Evolutionary conservation across 2,888 invertebrate species (phyloP).

Genomic region (Apotomis betuletana): DNA sequence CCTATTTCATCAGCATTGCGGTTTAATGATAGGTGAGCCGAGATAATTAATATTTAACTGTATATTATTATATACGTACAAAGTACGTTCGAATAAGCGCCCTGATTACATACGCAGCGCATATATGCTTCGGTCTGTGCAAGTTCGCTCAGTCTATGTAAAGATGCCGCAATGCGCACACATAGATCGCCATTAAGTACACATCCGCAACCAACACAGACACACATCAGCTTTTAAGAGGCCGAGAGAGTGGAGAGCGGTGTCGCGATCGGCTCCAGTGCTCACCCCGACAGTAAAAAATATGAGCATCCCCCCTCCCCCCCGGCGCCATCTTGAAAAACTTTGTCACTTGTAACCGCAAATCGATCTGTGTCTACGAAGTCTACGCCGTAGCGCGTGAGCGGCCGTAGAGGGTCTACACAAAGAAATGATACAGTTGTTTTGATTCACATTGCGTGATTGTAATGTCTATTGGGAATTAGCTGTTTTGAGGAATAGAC

Average conservation of each 20-base stretch:
- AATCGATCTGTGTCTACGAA: conserved; percentile 78
- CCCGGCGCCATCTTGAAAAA: conserved; percentile 80
- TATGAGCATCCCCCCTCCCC: conserved; percentile 77
- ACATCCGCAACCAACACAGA: conserved; percentile 62
- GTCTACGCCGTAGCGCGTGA: conserved; percentile 44
- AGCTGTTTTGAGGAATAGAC: not conserved
- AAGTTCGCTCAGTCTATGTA: conserved; percentile 14
- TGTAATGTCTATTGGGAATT: not conserved
- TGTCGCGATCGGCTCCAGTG: conserved; percentile 82
- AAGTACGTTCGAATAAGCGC: not conserved
- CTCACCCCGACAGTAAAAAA: conserved; percentile 84
- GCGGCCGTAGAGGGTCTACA: conserved; percentile 41
- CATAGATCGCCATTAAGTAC: conserved; percentile 64
- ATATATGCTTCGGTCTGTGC: conserved; percentile 3
- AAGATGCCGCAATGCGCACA: conserved; percentile 49
- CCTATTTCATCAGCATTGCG: too few relatives aligned
- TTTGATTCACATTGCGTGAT: not conserved
- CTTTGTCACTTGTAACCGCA: conserved; percentile 81
- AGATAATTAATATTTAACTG: too few relatives aligned
- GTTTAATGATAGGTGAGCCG: too few relatives aligned
- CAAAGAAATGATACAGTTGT: conserved; percentile 31
- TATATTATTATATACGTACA: too few relatives aligned
- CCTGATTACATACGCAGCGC: not conserved
- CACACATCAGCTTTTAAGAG: conserved; percentile 79
- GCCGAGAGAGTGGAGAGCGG: conserved; percentile 79